Evolutionary conservation across 2,113 vertebrate genomes (phyloP), one percentile per base, ranked within the genome.

Genomic region (Marmota monax): DNA sequence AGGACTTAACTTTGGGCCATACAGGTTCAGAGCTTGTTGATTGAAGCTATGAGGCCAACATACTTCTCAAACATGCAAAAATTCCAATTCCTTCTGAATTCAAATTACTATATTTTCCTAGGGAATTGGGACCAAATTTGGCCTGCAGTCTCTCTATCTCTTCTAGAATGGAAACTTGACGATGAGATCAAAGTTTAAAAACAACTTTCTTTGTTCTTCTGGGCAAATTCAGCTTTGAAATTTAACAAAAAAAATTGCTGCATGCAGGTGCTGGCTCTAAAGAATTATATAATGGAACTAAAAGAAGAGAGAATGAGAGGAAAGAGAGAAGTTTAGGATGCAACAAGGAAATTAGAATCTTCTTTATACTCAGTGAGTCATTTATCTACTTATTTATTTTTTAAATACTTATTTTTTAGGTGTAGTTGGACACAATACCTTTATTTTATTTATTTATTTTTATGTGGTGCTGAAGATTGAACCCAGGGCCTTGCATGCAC

Each of bases 1-100:
- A 85, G 84, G 96, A 94, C 93, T 97, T 94, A 91, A 95, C 92
- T 97, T 87, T 89, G 78, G 93, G 72, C 84, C 88, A 91, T 82
- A 23, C 23, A 95, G 95, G 96, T 95, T 97, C 92, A 90, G 84
- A 93, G 34, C 89, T 97, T 97, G 53, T 92, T 91, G 61, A 96
- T 53, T 95, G 84, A 96, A 90, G 88, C 87, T 84, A 92, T 22
- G 37, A 65, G 70, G 93, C 82, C 84, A 91, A 94, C 89, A 97
- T 1, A 93, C 22, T 77, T 86, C 58, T 93, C 67, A 32, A 56
- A 77, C 67, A 74, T 0, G 14, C 7, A 94, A 84, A 92, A 84
- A 39, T 92, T 58, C 29, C 94, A 92, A 23, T 96, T 92, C 70
- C 63, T 14, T 94, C 88, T 80, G 88, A 93, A 94, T 87, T 95